phyloP scores from a whole-genome alignment of 2,113 vertebrate genomes.

The Prunella himalayana region DNA sequence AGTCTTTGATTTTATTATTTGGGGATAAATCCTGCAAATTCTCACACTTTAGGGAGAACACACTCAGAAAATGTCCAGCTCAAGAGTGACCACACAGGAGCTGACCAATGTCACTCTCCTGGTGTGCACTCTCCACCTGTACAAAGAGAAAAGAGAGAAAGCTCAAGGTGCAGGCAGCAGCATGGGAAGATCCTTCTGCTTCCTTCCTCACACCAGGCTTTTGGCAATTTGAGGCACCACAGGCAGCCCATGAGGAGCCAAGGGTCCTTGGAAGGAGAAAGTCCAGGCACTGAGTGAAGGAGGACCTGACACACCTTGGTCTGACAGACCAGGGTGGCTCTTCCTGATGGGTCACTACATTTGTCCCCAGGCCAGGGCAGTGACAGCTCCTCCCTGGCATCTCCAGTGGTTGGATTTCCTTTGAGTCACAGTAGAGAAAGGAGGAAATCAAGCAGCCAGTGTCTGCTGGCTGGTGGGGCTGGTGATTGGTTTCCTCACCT shows the following conservation, averaged over 20 bases:
- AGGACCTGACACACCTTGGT: neutral
- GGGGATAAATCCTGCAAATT: neutral
- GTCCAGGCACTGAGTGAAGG: neutral
- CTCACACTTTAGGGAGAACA: neutral
- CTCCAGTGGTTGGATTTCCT: neutral
- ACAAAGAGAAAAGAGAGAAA: neutral
- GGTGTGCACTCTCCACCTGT: neutral
- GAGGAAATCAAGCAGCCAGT: neutral
- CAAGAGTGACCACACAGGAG: rapidly evolving
- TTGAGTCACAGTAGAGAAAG: neutral
- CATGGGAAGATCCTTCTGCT: neutral
- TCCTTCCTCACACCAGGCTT: neutral
- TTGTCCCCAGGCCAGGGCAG: neutral
- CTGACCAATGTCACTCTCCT: neutral
- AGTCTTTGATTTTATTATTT: neutral
- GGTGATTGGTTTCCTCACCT: neutral
- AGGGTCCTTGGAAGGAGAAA: neutral
- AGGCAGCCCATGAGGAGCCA: neutral
- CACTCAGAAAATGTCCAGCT: neutral
- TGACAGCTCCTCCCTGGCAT: neutral
- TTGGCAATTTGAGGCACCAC: neutral
- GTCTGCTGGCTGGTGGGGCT: neutral
- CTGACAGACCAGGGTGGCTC: neutral
- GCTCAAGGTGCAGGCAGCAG: neutral
- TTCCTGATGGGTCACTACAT: neutral